These are phyloP conservation scores for Stomorhina lunata DNA, from an alignment of 2,888 invertebrate species.

Conservation along the genomic window DNA sequence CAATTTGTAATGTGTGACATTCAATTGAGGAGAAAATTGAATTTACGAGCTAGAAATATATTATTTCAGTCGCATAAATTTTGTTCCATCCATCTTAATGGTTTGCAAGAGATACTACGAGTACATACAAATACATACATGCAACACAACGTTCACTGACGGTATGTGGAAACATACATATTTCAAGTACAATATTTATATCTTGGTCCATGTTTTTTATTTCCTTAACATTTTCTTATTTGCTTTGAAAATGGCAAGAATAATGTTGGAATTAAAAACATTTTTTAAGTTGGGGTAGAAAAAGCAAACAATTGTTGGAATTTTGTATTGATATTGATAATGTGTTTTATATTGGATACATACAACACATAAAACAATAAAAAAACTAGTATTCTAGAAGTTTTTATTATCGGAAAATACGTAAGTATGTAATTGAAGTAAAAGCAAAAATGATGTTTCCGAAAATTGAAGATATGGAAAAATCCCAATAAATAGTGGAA, in stretches of 20 bases:
- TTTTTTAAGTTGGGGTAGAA: neutral
- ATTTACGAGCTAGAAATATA: slow-evolving; percentile 69
- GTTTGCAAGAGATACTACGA: neutral
- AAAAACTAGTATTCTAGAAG: neutral
- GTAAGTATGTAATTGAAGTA: neutral
- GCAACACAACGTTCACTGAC: neutral
- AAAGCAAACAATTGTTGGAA: neutral
- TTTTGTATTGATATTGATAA: neutral
- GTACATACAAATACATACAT: neutral
- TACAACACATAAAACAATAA: neutral
- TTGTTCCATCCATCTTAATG: neutral
- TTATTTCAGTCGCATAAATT: slow-evolving; percentile 45
- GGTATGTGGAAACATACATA: slow-evolving; percentile 17
- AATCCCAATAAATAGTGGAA: too few species aligned
- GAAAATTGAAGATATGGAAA: too few species aligned
- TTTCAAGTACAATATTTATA: neutral
- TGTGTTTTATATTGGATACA: neutral
- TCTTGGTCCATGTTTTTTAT: neutral
- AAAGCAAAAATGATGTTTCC: neutral
- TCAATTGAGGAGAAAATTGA: slow-evolving; percentile 75
- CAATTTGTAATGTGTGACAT: slow-evolving; percentile 72
- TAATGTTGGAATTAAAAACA: slow-evolving; percentile 23
- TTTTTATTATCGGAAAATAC: too few species aligned
- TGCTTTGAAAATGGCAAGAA: slow-evolving; percentile 5
- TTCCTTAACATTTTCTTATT: neutral